Evolutionary conservation across 92 coral and sea anemone genomes (phyloP), one percentile per base, ranked within the genome.

Genomic region (Metridium senile): DNA sequence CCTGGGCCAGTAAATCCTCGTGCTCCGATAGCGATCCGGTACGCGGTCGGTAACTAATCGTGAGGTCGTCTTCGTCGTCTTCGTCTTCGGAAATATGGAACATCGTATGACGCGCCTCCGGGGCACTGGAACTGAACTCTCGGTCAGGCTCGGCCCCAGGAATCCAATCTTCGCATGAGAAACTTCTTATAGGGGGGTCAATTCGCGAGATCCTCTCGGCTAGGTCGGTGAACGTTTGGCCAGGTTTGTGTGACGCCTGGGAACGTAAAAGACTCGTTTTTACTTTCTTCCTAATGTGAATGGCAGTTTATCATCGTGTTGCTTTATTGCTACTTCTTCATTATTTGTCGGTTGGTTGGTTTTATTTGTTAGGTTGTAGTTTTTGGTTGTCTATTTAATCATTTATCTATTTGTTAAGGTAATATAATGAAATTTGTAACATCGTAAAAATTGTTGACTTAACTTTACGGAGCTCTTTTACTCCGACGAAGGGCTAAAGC

Each of bases 11-110:
- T 26, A 85, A 58, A 67, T 90, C 99, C 78, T 92, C 96, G 88
- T 96, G 99, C 25, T 96, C 99, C n/a, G 97, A 91, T 1, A 95
- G 93, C 66, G 99, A 95, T 57, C 96, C 96, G 72, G 99, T 87
- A 47, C 97, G 97, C 43, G 89, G 97, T 30, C 97, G 91, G 43
- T 81, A 84, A 52, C 81, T 83, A 59, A 85, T 70, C 74, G 85
- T 80, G 21, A 57, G 69, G 46, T 81, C 93, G 33, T 85, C 96
- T 66, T 83, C 97, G 33, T 92, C 94, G 72, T 87, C 78, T 17
- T 94, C 98, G 71, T 94, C 98, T 66, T 93, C 97, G 75, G 88
- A 89, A 65, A 93, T 97, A 25, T 84, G 77, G 52, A 62, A 86
- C 61, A 82, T 84, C 70, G 74, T 61, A 69, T 82, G 85, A n/a